phyloP scores from a whole-genome alignment of 1,140 invertebrate species.

The Tyrophagus putrescentiae region DNA sequence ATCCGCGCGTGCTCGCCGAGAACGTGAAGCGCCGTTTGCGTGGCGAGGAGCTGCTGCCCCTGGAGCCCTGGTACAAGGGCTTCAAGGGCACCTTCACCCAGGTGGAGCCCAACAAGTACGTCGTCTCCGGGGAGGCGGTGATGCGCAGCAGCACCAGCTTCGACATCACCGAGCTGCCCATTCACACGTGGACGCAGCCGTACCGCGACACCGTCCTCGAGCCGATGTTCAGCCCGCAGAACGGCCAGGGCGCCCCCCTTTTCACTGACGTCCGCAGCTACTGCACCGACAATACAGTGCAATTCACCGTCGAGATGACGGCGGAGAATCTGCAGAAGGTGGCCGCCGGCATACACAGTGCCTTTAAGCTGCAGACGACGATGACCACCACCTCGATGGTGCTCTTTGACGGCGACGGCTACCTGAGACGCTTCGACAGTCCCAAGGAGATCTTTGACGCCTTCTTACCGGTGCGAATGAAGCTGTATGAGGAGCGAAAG shows the following conservation, averaged over 20 bases:
- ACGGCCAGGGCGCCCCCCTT: too few species aligned
- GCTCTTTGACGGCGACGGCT: conserved; percentile 74
- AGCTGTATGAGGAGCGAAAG: conserved; percentile 73
- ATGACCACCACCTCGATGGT: conserved; percentile 73
- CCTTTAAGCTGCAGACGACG: conserved; percentile 77
- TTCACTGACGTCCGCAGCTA: too few species aligned
- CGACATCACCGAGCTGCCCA: conserved; percentile 91
- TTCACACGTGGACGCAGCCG: conserved; percentile 82
- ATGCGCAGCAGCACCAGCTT: conserved; percentile 55
- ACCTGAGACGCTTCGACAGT: conserved; percentile 60
- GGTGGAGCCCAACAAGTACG: conserved; percentile 55
- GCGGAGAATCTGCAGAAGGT: conserved; percentile 59
- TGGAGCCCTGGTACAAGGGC: conserved; percentile 87
- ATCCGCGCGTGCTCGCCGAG: conserved; percentile 74
- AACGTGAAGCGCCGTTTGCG: conserved; percentile 71
- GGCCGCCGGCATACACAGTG: conserved; percentile 82
- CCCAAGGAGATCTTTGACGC: conserved; percentile 66
- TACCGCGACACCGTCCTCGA: conserved; percentile 93
- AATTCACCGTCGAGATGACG: conserved; percentile 55
- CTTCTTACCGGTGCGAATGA: conserved; percentile 66
- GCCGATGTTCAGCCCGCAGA: conserved; percentile 58
- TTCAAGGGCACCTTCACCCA: conserved; percentile 69
- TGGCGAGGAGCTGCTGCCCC: conserved; percentile 54
- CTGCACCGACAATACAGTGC: too few species aligned
- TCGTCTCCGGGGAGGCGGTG: conserved; percentile 67